Base-by-base conservation (phyloP, 2,113 vertebrate species). In the Pardalotus punctatus region DNA sequence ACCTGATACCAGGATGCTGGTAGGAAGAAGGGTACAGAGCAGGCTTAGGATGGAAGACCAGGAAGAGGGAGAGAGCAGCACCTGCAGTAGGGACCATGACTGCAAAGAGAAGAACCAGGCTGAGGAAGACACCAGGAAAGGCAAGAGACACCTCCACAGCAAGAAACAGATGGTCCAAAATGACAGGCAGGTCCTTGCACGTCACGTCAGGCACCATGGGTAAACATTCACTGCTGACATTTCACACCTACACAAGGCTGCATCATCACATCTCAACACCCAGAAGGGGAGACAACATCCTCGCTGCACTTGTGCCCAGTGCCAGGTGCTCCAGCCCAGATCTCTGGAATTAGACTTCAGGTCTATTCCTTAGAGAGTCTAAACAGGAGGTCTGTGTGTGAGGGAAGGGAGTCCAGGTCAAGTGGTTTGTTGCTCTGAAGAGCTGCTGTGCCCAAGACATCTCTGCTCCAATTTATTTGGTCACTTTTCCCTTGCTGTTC, bases 91-190 rank as follows among this genome's bases (percentile, higher is more conserved):
- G 27, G 71, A 65, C 27, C 12, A 31, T 19, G 50, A 67, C 0
- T 23, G 43, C 24, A 60, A 86, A 42, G 80, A 76, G 47, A 66
- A 86, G 20, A 62, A 80, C 15, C 23, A 80, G 57, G 47, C 83
- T 76, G 53, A 80, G 38, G 66, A 61, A 71, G 78, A 71, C 53
- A 74, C 9, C 57, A 72, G 57, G 62, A 76, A 80, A 66, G 36
- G 76, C 71, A 94, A 64, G 61, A 88, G 79, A 91, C 47, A 45
- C 47, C 74, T 91, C 70, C 61, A 85, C 56, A 86, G 51, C 36
- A 81, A 88, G 71, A 86, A 88, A 67, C 51, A 82, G 83, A 73
- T 36, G 61, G 82, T 47, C 57, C 57, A 58, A 38, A 56, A 47
- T 15, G 43, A 72, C 71, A 82, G 67, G 48, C 57, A 93, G 77